Percentiles rank a stretch among this genome's conserved stretches.
phyloP scores from a whole-genome alignment of 2,113 vertebrate species.

The Heterocephalus glaber region DNA sequence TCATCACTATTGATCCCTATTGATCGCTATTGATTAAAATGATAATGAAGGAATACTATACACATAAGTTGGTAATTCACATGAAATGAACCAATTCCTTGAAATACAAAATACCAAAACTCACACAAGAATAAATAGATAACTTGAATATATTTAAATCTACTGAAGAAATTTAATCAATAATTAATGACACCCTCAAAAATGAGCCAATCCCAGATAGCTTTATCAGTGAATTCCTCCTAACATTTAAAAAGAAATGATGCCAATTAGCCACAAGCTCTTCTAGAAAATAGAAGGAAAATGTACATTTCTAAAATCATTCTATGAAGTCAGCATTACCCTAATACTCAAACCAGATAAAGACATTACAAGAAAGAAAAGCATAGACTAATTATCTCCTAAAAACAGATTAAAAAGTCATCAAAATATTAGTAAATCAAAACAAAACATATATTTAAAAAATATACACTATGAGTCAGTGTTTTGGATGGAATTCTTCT shows the following conservation, averaged over 20 bases:
- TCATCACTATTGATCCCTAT: background rate
- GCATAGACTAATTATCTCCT: background rate
- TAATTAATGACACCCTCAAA: background rate
- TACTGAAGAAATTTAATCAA: background rate
- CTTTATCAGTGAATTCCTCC: background rate
- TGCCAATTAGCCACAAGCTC: background rate
- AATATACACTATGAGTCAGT: background rate
- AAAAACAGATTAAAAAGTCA: background rate
- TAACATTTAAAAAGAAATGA: background rate
- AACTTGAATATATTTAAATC: background rate
- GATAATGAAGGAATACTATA: background rate
- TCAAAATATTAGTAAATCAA: background rate
- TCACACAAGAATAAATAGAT: background rate
- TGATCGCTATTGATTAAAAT: background rate
- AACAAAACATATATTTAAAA: background rate
- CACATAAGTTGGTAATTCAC: background rate
- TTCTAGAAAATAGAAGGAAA: constrained; percentile 29
- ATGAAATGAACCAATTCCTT: background rate
- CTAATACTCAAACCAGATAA: background rate
- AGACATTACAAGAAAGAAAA: background rate
- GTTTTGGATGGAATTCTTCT: background rate
- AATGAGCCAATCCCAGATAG: background rate
- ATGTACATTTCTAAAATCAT: background rate
- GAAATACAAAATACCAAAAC: background rate
- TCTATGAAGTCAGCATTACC: background rate